Evolutionary conservation across 2,888 invertebrate genomes (phyloP).

Genomic region (Xylota segnis): DNA sequence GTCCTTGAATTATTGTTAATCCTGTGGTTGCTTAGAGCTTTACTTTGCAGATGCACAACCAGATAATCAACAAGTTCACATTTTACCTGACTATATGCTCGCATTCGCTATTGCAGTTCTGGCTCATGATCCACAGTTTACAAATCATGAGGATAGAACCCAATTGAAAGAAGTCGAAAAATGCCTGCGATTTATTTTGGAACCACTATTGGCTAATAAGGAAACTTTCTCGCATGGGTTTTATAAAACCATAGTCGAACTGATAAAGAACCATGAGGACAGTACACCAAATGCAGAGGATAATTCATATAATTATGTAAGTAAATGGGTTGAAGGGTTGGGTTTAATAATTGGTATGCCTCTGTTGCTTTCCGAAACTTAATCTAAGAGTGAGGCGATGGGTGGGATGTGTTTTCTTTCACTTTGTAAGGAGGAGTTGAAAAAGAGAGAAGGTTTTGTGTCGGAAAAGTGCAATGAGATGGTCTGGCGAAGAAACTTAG

Average conservation of each 20-base stretch:
- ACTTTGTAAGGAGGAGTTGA: neutral
- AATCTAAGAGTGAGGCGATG: too few species aligned
- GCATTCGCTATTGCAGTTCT: slow-evolving; percentile 98
- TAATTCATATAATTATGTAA: slow-evolving; percentile 92
- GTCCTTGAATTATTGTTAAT: neutral
- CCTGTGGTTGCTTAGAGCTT: neutral
- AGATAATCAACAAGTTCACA: slow-evolving; percentile 90
- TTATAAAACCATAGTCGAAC: slow-evolving; percentile 96
- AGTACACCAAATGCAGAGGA: slow-evolving; percentile 92
- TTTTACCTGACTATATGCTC: slow-evolving; percentile 98
- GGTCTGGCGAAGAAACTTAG: too few species aligned
- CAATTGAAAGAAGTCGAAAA: slow-evolving; percentile 93
- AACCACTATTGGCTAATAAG: slow-evolving; percentile 96
- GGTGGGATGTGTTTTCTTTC: too few species aligned
- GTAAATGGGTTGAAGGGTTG: slow-evolving; percentile 80
- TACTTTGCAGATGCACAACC: slow-evolving; percentile 75
- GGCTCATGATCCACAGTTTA: slow-evolving; percentile 95
- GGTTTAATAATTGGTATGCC: neutral
- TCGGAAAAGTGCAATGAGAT: too few species aligned
- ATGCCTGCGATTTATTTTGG: slow-evolving; percentile 97
- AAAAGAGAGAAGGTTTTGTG: too few species aligned
- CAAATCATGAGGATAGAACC: slow-evolving; percentile 89
- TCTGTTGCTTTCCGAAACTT: neutral
- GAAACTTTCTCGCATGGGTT: slow-evolving; percentile 98
- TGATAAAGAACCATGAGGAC: slow-evolving; percentile 97